phyloP scores from a whole-genome alignment of 2,113 vertebrate species.

The Chionodraco myersi region DNA sequence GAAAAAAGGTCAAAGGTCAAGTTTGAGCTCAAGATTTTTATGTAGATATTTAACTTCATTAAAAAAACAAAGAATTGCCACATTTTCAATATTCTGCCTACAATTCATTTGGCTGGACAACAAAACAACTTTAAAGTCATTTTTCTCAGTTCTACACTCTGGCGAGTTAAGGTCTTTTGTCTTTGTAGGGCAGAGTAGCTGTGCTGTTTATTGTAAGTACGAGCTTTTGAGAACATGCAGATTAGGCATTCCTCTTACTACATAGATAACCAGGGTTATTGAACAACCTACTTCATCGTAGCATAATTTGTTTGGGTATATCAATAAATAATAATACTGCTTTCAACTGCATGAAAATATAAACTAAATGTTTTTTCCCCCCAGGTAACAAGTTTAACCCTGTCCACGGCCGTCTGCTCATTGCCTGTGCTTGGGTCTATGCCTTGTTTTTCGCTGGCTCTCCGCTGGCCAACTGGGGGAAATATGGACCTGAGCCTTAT shows the following conservation, averaged over 20 bases:
- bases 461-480: slow-evolving; percentile 84
- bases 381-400: slow-evolving; percentile 84
- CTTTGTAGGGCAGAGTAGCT: background rate
- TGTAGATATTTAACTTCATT: no score
- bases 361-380: slow-evolving; percentile 40
- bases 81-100: no score
- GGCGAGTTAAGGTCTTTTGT: no score
- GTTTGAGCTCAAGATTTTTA: no score
- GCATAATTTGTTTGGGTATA: background rate
- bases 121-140: no score
- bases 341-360: background rate
- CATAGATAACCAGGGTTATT: slow-evolving; percentile 3
- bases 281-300: background rate
- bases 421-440: slow-evolving; percentile 81
- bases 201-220: background rate
- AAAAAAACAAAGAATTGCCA: no score
- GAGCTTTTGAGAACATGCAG: background rate
- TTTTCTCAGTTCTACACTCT: no score
- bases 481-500: slow-evolving; percentile 85
- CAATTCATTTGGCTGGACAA: no score
- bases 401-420: slow-evolving; percentile 74
- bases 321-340: background rate
- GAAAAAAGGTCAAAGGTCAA: no score
- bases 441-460: slow-evolving; percentile 83
- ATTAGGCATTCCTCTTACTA: background rate